Percentiles rank a stretch among this genome's conserved stretches.
phyloP scores from a whole-genome alignment of 2,113 vertebrate species.

The Petromus typicus region DNA sequence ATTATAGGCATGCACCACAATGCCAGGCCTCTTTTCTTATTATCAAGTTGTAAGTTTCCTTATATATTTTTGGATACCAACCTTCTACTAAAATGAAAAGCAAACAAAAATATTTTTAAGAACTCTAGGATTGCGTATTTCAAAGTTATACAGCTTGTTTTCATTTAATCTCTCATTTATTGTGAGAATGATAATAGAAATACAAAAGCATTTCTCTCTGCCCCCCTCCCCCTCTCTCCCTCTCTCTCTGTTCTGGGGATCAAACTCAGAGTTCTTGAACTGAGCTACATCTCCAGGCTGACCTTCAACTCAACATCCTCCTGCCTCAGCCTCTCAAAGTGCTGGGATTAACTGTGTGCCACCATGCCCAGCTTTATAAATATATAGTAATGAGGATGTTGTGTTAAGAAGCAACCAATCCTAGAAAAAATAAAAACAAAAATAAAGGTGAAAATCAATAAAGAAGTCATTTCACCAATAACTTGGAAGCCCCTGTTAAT shows the following conservation, averaged over 20 bases:
- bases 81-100: not conserved
- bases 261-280: not conserved
- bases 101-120: not conserved
- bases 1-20: not conserved
- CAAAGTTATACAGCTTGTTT: not conserved
- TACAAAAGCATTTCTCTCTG: not conserved
- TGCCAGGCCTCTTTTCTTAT: not conserved
- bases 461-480: slow-evolving; percentile 17
- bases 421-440: not conserved
- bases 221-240: not conserved
- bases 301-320: not conserved
- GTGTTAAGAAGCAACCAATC: not conserved
- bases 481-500: slow-evolving; percentile 26
- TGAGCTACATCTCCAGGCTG: not conserved
- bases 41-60: not conserved
- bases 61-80: not conserved
- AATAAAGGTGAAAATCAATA: slow-evolving; percentile 44
- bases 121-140: not conserved
- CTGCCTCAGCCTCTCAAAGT: not conserved
- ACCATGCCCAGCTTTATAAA: not conserved
- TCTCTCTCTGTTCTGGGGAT: not conserved
- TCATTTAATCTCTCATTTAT: not conserved
- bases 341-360: not conserved
- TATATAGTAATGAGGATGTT: not conserved
- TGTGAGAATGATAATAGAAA: slow-evolving; percentile 21